Evolutionary conservation across 64 coral and sea anemone species (phyloP).

Genomic region (Montipora capricornis): DNA sequence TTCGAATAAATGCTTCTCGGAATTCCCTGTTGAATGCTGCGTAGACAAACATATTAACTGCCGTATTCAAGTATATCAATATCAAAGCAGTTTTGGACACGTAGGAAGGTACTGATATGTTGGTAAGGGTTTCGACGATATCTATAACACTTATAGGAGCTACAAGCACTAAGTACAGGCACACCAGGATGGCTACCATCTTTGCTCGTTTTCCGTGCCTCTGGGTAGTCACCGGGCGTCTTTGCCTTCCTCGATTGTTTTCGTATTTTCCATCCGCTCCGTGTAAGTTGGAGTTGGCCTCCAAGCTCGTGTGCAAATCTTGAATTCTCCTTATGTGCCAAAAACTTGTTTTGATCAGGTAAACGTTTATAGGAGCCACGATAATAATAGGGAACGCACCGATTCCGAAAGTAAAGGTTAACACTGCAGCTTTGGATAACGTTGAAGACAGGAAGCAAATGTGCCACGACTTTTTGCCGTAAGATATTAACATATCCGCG

Average conservation of each 20-base stretch:
- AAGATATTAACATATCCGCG: not conserved
- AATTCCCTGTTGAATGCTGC: conserved; percentile 68
- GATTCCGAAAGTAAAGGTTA: conserved; percentile 20
- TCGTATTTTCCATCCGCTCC: not conserved
- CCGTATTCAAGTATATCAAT: conserved; percentile 71
- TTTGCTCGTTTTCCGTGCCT: conserved; percentile 43
- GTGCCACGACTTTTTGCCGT: not conserved
- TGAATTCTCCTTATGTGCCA: conserved; percentile 60
- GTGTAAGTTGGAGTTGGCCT: not conserved
- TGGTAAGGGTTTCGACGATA: conserved; percentile 34
- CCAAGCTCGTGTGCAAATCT: not conserved
- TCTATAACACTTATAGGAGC: conserved; percentile 77
- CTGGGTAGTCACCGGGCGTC: not conserved
- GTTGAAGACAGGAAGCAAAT: conserved; percentile 68
- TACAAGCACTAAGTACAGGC: conserved; percentile 50
- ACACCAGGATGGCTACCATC: conserved; percentile 53
- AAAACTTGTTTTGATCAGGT: conserved; percentile 54
- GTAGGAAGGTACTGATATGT: not conserved
- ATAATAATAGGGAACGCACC: conserved; percentile 56
- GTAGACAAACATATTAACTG: conserved; percentile 69
- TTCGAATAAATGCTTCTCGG: conserved; percentile 48
- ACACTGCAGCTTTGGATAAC: conserved; percentile 28
- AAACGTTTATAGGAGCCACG: conserved; percentile 61
- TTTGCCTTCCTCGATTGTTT: not conserved
- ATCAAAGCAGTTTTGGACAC: conserved; percentile 38